A percentile compares a stretch with the other conserved stretches of the same genome.
Conservation (phyloP, 2,113 vertebrate genomes). For the Gasterosteus aculeatus region DNA sequence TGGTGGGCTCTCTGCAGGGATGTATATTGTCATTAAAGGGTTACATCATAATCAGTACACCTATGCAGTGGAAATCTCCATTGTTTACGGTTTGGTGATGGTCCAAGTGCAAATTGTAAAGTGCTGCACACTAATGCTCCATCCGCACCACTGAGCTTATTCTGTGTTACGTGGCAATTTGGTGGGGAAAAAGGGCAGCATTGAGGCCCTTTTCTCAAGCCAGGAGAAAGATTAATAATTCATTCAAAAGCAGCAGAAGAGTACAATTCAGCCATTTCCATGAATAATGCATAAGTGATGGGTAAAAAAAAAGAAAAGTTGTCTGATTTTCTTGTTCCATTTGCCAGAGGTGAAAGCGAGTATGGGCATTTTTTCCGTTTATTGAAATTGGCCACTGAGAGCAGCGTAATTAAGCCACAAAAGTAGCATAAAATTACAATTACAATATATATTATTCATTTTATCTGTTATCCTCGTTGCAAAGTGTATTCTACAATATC, state of each 20-base stretch:
- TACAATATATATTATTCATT: neutral
- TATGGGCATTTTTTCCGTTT: neutral
- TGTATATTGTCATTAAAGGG: constrained; percentile 27
- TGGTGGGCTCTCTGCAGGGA: constrained; percentile 61
- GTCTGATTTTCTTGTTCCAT: constrained; percentile 21
- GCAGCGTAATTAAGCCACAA: neutral
- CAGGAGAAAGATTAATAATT: constrained; percentile 64
- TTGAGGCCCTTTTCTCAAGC: constrained; percentile 20
- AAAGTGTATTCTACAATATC: neutral
- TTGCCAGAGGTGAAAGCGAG: neutral
- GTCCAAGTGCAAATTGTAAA: constrained; percentile 43
- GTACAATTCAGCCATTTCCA: constrained; percentile 44
- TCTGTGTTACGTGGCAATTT: constrained; percentile 21
- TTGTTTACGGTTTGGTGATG: constrained; percentile 27
- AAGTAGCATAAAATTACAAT: neutral
- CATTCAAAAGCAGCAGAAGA: constrained; percentile 52
- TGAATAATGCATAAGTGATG: constrained; percentile 63
- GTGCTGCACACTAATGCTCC: constrained; percentile 28
- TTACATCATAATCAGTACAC: constrained; percentile 23
- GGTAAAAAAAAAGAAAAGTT: neutral
- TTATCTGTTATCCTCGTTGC: neutral
- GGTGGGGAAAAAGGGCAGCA: constrained; percentile 5
- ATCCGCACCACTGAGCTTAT: neutral
- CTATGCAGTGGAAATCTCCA: constrained; percentile 9
- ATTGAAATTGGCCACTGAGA: neutral